Evolutionary conservation across 2,888 invertebrate species (phyloP).

Genomic region (Scelioninae gen. 2): DNA sequence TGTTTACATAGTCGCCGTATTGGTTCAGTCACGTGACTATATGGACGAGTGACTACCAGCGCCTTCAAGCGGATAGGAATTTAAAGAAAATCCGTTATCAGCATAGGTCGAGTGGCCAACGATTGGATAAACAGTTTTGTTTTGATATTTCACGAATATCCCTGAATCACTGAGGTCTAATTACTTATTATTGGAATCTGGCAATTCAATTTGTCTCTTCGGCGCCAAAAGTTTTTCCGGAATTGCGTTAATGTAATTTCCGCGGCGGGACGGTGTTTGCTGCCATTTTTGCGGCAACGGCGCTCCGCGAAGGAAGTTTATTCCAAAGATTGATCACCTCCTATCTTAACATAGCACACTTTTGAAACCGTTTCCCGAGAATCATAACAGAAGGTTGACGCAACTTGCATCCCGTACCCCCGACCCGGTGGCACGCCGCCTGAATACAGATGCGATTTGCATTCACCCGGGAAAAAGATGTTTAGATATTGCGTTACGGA

Average conservation of each 20-base stretch:
- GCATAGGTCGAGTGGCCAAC: too few species aligned
- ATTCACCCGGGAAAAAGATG: slow-evolving; percentile 45
- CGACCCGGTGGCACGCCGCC: slow-evolving; percentile 7
- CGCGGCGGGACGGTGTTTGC: slow-evolving; percentile 35
- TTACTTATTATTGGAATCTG: too few species aligned
- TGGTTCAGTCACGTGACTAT: too few species aligned
- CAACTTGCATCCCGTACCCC: slow-evolving; percentile 21
- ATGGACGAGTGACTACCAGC: too few species aligned
- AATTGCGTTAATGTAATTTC: slow-evolving; percentile 34
- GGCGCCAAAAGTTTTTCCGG: slow-evolving; percentile 3
- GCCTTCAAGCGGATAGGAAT: too few species aligned
- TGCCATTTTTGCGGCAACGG: slow-evolving; percentile 27
- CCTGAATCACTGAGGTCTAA: too few species aligned
- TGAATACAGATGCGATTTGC: slow-evolving; percentile 49
- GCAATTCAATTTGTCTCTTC: background rate
- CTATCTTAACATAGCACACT: slow-evolving; percentile 56
- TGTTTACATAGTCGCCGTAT: too few species aligned
- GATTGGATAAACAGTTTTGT: too few species aligned
- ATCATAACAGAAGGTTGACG: slow-evolving; percentile 57
- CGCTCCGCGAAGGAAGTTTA: slow-evolving; percentile 32
- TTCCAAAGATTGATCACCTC: slow-evolving; percentile 50
- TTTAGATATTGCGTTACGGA: slow-evolving; percentile 49
- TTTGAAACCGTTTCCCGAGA: slow-evolving; percentile 47
- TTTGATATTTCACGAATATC: too few species aligned
- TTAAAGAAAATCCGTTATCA: too few species aligned